A percentile compares a stretch with the other conserved stretches of the same genome.
Conservation (phyloP, 2,888 invertebrate species). For the Drosophila meridiana region DNA sequence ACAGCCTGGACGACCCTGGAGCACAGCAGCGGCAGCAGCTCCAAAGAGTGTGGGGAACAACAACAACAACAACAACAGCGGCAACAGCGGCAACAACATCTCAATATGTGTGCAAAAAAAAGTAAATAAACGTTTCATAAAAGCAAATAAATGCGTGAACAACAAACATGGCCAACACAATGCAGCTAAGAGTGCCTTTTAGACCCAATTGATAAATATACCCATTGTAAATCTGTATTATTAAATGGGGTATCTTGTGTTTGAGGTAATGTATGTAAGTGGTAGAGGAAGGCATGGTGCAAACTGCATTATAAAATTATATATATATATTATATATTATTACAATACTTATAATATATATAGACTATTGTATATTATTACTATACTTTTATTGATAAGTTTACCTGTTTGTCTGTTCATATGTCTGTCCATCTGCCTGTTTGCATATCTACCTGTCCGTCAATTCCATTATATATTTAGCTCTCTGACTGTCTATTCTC, state of each 20-base stretch:
- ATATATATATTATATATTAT: too few relatives aligned
- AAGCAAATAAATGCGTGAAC: constrained; percentile 73
- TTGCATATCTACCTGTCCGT: not conserved
- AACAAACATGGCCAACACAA: constrained; percentile 63
- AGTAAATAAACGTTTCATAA: constrained; percentile 69
- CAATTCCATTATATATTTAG: not conserved
- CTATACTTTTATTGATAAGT: too few relatives aligned
- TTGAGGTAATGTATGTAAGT: not conserved
- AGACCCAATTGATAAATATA: constrained; percentile 53
- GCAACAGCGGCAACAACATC: constrained; percentile 3
- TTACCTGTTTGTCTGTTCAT: not conserved
- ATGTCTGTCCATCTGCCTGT: not conserved
- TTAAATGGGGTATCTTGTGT: not conserved
- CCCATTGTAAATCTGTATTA: not conserved
- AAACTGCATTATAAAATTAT: too few relatives aligned
- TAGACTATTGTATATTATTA: too few relatives aligned
- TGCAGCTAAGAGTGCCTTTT: constrained; percentile 71
- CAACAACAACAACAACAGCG: constrained; percentile 9
- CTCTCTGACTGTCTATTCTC: not conserved
- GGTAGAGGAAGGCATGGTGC: not conserved
- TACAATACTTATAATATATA: too few relatives aligned
- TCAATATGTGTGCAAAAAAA: constrained; percentile 46
- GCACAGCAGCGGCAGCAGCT: constrained; percentile 22
- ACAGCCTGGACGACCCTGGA: constrained; percentile 63
- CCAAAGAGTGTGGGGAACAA: constrained; percentile 34